These are phyloP conservation scores for Ditula angustiorana DNA, from an alignment of 2,888 invertebrate species.

Conservation along the genomic window DNA sequence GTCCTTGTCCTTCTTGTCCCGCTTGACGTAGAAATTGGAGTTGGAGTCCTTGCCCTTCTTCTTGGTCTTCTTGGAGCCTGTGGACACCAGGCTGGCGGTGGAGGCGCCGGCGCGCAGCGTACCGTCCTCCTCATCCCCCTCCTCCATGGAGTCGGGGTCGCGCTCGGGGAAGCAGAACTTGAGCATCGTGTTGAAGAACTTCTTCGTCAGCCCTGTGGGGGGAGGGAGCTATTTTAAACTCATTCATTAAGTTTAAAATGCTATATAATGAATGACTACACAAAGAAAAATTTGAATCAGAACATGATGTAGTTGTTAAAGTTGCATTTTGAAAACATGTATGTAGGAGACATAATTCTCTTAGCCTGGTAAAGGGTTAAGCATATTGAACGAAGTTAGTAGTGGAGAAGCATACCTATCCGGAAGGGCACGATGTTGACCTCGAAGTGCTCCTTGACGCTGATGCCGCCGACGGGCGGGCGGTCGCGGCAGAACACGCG, in stretches of 20 bases:
- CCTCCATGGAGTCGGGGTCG: constrained; percentile 93
- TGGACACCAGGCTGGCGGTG: constrained; percentile 68
- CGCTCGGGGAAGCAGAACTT: constrained; percentile 99
- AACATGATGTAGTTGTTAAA: too few species aligned
- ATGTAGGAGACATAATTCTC: background rate
- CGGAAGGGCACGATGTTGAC: constrained; percentile 98
- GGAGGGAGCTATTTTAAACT: background rate
- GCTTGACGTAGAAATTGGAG: constrained; percentile 95
- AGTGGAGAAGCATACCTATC: constrained; percentile 88
- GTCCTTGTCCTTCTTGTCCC: constrained; percentile 93
- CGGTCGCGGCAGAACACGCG: constrained; percentile 98
- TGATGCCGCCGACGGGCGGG: constrained; percentile 99
- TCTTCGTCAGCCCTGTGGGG: constrained; percentile 92
- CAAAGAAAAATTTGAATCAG: too few species aligned
- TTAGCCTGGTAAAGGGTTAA: too few species aligned
- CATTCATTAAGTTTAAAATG: too few species aligned
- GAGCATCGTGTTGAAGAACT: constrained; percentile 98
- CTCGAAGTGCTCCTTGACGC: constrained; percentile 99
- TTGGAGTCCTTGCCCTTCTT: constrained; percentile 90
- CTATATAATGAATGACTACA: too few species aligned
- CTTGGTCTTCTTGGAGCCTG: constrained; percentile 81
- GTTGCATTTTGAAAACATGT: too few species aligned
- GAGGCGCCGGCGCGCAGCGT: constrained; percentile 69
- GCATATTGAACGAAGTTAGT: too few species aligned
- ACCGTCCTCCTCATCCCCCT: constrained; percentile 81